Base-by-base conservation (phyloP, 2,888 invertebrate species). In the Linnaemya tessellans region DNA sequence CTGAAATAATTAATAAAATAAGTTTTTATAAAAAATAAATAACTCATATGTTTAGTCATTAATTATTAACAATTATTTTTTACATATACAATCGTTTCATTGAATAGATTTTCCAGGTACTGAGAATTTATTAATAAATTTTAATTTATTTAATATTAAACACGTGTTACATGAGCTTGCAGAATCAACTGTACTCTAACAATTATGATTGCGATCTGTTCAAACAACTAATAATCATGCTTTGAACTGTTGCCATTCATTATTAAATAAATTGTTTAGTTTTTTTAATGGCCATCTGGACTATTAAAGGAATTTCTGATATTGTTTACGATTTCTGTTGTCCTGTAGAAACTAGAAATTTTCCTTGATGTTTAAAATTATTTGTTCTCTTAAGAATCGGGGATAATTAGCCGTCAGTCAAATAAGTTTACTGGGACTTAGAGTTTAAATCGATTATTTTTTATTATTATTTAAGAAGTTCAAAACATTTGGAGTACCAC, bases 231-330 rank as follows among this genome's bases (percentile, higher is more conserved):
- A 22, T 43, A 51, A 58, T 77, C 13, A 30, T 35, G 20, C 7
- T 77, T 77, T 77, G 58, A 77, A 49, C 41, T 56, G 18, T 43
- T 75, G 65, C 65, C 46, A 46, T 46, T 75, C 46, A 46, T 46
- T 67, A 35, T 20, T 58, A 56, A 51, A 56, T 10, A 18, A 41
- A 64, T 51, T 64, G 15, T 25, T 35, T 22, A 49, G n/a, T 11
- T 49, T 0, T n/a, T 35, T 30, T 49, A 35, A 11, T 49, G 11
- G 46, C 18, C 10, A 43, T 46, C 13, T 62, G n/a, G 13, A 11
- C 25, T 8, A 35, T 30, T 5, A 49, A n/a, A 54, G 13, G 20
- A 0, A 22, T n/a, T n/a, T 54, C 11, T 25, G 11, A 41, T 11
- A 11, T 1, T 11, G 1, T 41, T 11, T 11, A 41, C 11, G 11